phyloP scores from a whole-genome alignment of 2,888 invertebrate species.

The Drosophila lacicola region DNA sequence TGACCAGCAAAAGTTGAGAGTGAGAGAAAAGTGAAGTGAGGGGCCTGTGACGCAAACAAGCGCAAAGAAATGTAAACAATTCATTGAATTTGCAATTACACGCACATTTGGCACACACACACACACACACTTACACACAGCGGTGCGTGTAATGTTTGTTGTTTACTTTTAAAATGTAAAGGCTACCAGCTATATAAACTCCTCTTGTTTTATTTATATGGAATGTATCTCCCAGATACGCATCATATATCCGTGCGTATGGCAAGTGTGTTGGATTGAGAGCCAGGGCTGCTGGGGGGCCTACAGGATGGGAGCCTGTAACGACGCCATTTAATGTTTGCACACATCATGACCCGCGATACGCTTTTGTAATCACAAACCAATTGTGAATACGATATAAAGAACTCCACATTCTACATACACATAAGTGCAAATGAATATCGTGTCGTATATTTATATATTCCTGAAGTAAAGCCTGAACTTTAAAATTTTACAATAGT shows the following conservation, averaged over 20 bases:
- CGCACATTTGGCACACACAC: slow-evolving; percentile 75
- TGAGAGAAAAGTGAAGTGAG: slow-evolving; percentile 7
- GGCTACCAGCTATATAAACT: slow-evolving; percentile 36
- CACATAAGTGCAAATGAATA: slow-evolving; percentile 32
- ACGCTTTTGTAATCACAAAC: slow-evolving; percentile 82
- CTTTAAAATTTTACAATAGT: too few relatives aligned
- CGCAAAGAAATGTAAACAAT: slow-evolving; percentile 82
- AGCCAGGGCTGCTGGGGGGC: neutral
- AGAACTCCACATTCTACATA: slow-evolving; percentile 16
- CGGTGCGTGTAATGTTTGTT: slow-evolving; percentile 77
- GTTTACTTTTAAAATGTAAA: slow-evolving; percentile 55
- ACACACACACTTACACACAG: slow-evolving; percentile 36
- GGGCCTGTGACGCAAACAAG: slow-evolving; percentile 64
- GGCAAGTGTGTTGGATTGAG: slow-evolving; percentile 42
- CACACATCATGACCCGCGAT: slow-evolving; percentile 82
- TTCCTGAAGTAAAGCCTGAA: too few relatives aligned
- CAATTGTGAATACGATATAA: slow-evolving; percentile 71
- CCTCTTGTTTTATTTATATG: slow-evolving; percentile 63
- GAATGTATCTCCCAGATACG: slow-evolving; percentile 78
- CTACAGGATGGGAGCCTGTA: slow-evolving; percentile 32
- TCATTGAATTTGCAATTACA: slow-evolving; percentile 83
- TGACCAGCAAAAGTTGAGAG: slow-evolving; percentile 44
- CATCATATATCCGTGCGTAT: slow-evolving; percentile 71
- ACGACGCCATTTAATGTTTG: slow-evolving; percentile 82
- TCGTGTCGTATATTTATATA: neutral